A percentile compares a stretch with the other conserved stretches of the same genome.
Evolutionary conservation across 1,140 invertebrate genomes (phyloP).

Genomic region (Leptinotarsa lineolata): DNA sequence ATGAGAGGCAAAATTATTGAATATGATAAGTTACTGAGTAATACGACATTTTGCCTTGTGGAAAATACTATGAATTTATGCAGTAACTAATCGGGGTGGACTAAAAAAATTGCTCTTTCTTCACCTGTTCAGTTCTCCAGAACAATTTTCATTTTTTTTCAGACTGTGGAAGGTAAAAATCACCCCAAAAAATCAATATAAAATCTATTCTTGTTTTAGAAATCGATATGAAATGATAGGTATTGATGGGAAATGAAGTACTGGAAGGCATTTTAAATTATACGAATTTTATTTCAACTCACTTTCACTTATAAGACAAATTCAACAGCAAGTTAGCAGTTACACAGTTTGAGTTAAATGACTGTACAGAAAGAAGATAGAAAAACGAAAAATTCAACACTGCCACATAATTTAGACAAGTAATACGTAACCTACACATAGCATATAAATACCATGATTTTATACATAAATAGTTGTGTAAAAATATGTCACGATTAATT

Average conservation of each 20-base stretch:
- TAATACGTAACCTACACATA: slow-evolving; percentile 31
- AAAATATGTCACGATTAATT: slow-evolving; percentile 45
- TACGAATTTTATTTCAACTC: slow-evolving; percentile 14
- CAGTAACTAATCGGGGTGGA: no score
- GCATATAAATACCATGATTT: slow-evolving; percentile 30
- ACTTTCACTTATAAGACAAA: slow-evolving; percentile 27
- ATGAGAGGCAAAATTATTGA: no score
- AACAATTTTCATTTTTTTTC: no score
- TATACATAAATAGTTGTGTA: slow-evolving; percentile 40
- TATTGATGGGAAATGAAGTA: background rate
- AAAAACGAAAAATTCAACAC: background rate
- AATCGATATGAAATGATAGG: no score
- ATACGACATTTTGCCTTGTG: no score
- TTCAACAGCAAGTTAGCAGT: slow-evolving; percentile 34
- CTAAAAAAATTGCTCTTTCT: no score
- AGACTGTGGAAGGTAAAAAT: no score
- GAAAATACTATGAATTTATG: no score
- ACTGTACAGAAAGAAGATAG: slow-evolving; percentile 31
- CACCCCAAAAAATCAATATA: no score
- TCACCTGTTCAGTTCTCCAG: no score
- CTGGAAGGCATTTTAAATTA: background rate
- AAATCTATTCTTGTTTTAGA: no score
- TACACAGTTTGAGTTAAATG: slow-evolving; percentile 23
- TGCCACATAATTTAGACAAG: slow-evolving; percentile 20
- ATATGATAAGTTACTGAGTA: no score